Evolutionary conservation across 2,797 vertebrate species (phyloP).

Genomic region (Poeciliopsis turneri): DNA sequence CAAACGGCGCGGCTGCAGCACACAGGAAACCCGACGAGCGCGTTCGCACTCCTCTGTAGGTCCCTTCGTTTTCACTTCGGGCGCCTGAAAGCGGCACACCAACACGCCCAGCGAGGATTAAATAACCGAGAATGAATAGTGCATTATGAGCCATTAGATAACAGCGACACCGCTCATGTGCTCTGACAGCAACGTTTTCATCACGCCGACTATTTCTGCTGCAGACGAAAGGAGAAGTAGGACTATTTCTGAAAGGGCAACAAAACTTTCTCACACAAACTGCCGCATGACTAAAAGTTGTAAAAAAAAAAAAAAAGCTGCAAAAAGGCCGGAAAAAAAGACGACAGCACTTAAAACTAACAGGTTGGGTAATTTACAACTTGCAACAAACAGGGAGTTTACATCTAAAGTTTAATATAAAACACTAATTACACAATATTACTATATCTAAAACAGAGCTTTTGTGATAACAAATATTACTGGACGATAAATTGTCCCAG

Average conservation of each 20-base stretch:
- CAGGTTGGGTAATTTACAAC: background rate
- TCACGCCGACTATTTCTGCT: conserved; percentile 50
- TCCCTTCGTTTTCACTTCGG: conserved; percentile 27
- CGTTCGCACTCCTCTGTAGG: conserved; percentile 1
- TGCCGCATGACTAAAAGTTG: conserved; percentile 4
- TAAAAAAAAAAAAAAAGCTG: background rate
- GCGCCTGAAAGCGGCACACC: conserved; percentile 27
- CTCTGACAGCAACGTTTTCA: conserved; percentile 53
- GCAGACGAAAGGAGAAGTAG: conserved; percentile 46
- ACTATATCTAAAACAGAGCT: background rate
- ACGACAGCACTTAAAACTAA: background rate
- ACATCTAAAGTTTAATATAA: background rate
- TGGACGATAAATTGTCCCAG: too few species aligned
- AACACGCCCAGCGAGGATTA: conserved; percentile 35
- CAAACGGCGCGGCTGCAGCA: conserved; percentile 14
- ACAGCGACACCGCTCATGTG: conserved; percentile 55
- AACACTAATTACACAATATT: background rate
- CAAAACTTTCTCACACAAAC: conserved; percentile 44
- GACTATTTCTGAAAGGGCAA: conserved; percentile 39
- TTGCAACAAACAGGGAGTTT: background rate
- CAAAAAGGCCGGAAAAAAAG: background rate
- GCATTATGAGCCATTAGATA: conserved; percentile 55
- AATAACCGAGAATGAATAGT: conserved; percentile 45
- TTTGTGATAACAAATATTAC: too few species aligned
- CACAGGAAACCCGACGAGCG: conserved; percentile 20